These are phyloP conservation scores for Synanthedon myopaeformis DNA, from an alignment of 2,888 invertebrate genomes.

Conservation along the genomic window DNA sequence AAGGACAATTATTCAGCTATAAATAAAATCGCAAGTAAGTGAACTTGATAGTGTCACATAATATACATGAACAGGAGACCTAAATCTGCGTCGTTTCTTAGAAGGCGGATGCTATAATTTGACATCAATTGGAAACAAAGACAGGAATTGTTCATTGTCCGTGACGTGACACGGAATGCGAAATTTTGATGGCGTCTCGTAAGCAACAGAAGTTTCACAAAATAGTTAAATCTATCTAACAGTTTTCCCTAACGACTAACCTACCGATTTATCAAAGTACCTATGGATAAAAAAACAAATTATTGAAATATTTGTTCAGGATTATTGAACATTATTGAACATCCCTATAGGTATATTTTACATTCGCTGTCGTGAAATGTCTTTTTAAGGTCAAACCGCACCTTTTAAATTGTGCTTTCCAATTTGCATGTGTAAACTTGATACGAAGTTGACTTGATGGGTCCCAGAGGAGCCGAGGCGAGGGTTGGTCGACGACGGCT, in stretches of 20 bases:
- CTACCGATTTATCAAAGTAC: too few relatives aligned
- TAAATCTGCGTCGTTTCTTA: constrained; percentile 8
- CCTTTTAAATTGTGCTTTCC: background rate
- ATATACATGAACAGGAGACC: too few relatives aligned
- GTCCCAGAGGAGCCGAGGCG: background rate
- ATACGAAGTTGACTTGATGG: background rate
- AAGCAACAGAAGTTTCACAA: background rate
- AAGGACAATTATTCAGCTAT: too few relatives aligned
- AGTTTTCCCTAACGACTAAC: too few relatives aligned
- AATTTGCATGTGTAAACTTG: background rate
- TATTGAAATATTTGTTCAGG: too few relatives aligned
- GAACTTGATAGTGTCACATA: too few relatives aligned
- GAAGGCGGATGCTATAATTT: constrained; percentile 27
- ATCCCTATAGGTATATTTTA: too few relatives aligned
- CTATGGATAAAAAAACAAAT: too few relatives aligned
- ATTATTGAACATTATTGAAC: too few relatives aligned
- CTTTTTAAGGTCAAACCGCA: background rate
- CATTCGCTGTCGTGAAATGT: too few relatives aligned
- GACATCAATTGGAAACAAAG: constrained; percentile 22
- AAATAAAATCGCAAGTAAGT: too few relatives aligned
- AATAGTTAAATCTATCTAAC: background rate
- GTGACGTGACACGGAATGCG: constrained; percentile 13
- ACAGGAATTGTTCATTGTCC: constrained; percentile 14
- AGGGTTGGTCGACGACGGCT: background rate
- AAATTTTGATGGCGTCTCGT: background rate